Evolutionary conservation across 2,113 vertebrate genomes (phyloP), one percentile per base, ranked within the genome.

Genomic region (Sorex fumeus): DNA sequence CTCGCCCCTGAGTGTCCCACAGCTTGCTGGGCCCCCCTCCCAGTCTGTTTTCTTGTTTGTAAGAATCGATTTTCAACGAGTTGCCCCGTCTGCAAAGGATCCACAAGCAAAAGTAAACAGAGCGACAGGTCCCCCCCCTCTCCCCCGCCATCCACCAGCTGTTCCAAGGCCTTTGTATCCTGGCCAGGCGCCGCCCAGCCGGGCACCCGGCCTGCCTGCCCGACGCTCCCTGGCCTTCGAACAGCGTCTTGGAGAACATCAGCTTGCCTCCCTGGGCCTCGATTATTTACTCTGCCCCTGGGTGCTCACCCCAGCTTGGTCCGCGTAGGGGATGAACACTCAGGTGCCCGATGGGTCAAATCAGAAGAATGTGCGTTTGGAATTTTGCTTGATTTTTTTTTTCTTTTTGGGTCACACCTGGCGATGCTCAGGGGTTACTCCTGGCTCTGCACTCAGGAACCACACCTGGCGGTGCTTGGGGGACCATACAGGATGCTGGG

Each of bases 21-120:
- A 40, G 19, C 36, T 4, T 34, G 21, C 70, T 25, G 3, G 34
- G 19, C 9, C 50, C 28, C 36, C 23, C 0, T 66, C 18, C 13
- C 8, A 9, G 45, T 32, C 43, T 71, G 15, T 11, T 40, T 67
- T 66, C 28, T 77, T 70, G 87, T 67, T 62, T 78, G 64, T 25
- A 85, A 91, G 82, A 53, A 69, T 75, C 67, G 13, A 8, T 72
- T 83, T 87, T 86, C 36, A 27, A 25, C 40, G 18, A 74, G 28
- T 84, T 75, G 66, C 40, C 43, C 40, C 43, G 0, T 81, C 43
- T 45, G 45, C 45, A 32, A 28, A 67, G 67, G 50, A 66, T 67
- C 32, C 47, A 83, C 28, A 74, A 83, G 4, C 70, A 47, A 78
- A 79, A 60, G 7, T 36, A 16, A 76, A 76, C 40, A 18, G 19